Base-by-base conservation (phyloP, 2,797 vertebrate species). In the Oreortyx pictus region DNA sequence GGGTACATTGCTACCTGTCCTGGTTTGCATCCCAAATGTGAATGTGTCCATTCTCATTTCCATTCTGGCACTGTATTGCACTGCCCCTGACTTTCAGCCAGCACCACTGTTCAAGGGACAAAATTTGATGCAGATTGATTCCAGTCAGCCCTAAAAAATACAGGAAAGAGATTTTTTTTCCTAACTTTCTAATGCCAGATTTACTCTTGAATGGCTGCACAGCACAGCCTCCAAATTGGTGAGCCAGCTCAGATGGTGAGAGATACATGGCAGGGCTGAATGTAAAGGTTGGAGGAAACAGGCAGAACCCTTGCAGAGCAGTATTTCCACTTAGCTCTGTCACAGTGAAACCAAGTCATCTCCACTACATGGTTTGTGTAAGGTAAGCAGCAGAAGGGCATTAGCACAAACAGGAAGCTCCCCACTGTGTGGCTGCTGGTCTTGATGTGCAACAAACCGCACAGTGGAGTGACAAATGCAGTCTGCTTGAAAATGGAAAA, bases 401-500 rank as follows among this genome's bases (percentile, higher is more conserved):
- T 43, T 44, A 15, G 31, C 25, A 1, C 25, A 54, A 37, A 4
- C 37, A 70, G 54, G 50, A 56, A 61, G 18, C 18, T 72, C 49
- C 13, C 12, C 23, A 0, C 1, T 11, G 3, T 13, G 1, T 3
- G 10, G 7, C 39, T 54, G 52, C 27, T 27, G n/a, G 56, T 9
- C 29, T 79, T 50, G 17, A 18, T 17, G 19, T 9, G 7, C 50
- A 15, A 14, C 0, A 15, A 49, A 23, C 9, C 43, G 14, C 14
- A 54, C 37, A 19, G 11, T 14, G 14, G 11, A 18, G 7, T 65
- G 35, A 18, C 25, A 67, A 65, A 86, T 17, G 20, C 6, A 68
- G 14, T 25, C 12, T 12, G 31, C 1, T 1, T 19, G 14, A 39
- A 68, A 75, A 65, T 3, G 4, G 33, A 11, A 27, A 75, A 76